Percentiles rank a stretch among this genome's conserved stretches.
Evolutionary conservation across 2,888 invertebrate genomes (phyloP).

Genomic region (Euzophera pinguis): DNA sequence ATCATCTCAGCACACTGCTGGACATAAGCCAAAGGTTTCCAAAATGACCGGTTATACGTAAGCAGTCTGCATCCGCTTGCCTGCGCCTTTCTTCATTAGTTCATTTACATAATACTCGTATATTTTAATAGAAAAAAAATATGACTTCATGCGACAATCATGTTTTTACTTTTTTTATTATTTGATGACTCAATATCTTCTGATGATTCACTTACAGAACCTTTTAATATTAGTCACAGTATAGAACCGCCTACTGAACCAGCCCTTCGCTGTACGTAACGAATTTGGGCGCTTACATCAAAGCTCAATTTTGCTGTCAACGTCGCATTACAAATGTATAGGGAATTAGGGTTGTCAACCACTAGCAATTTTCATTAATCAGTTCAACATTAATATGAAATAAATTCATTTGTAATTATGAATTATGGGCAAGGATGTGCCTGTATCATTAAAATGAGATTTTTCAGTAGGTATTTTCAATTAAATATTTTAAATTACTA

Average conservation of each 20-base stretch:
- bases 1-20: no score
- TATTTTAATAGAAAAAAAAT: no score
- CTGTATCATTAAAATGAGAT: no score
- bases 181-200: constrained; percentile 1
- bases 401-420: neutral
- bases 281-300: constrained; percentile 16
- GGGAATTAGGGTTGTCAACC: constrained; percentile 13
- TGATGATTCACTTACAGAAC: constrained; percentile 7
- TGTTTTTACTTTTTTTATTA: no score
- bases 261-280: constrained; percentile 7
- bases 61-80: no score
- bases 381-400: neutral
- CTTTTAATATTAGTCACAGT: constrained; percentile 8
- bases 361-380: neutral
- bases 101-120: no score
- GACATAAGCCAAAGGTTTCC: no score
- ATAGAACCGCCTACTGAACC: neutral
- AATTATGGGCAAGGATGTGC: neutral
- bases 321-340: constrained; percentile 43
- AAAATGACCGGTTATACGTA: no score
- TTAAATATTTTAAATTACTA: no score
- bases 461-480: no score
- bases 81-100: no score
- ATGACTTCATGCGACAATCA: no score
- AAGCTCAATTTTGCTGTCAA: constrained; percentile 23